Base-by-base conservation (phyloP, 2,113 vertebrate genomes). In the Otis tarda region DNA sequence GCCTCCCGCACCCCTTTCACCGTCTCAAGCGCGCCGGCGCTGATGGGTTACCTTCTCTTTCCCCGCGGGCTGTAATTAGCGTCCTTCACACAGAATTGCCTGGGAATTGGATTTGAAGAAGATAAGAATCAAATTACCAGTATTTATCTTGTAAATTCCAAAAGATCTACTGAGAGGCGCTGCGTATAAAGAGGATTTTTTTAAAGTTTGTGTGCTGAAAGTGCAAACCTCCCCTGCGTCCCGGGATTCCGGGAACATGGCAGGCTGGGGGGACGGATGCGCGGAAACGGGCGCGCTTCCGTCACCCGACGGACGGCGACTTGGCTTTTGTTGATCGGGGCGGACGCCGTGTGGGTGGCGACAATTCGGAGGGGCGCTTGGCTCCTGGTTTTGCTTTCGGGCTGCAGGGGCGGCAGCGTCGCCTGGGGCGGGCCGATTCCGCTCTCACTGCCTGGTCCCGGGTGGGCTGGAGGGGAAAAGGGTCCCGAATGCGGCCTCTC, bases 111-210 rank as follows among this genome's bases (percentile, higher is more conserved):
- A 98, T 98, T 98, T 98, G 97, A 97, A 97, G 97, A 97, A 98
- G 98, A 98, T 98, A 98, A 98, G 98, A 98, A 98, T 98, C 98
- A 98, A 98, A 98, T 98, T 98, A 98, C 98, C 96, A 98, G 98
- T 98, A 98, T 98, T 98, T 98, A 98, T 98, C 98, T 98, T 98
- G 98, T 98, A 98, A 98, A 98, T 98, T 98, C 98, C 97, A 96
- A 97, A 98, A 98, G 98, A 98, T 97, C 97, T 98, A 95, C 97
- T 85, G 96, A 97, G 98, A 97, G 96, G 93, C 95, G 84, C 95
- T 83, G 91, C 31, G 19, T 95, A 97, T 92, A 91, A 87, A 83
- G 89, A 74, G 67, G 91, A 45, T 84, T 96, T 84, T 96, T 93
- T 73, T 43, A 88, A 96, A 94, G 94, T 97, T 94, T 30, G 8